A percentile compares a stretch with the other conserved stretches of the same genome.
Conservation (phyloP, 2,113 vertebrate species). For the Pseudonaja textilis region DNA sequence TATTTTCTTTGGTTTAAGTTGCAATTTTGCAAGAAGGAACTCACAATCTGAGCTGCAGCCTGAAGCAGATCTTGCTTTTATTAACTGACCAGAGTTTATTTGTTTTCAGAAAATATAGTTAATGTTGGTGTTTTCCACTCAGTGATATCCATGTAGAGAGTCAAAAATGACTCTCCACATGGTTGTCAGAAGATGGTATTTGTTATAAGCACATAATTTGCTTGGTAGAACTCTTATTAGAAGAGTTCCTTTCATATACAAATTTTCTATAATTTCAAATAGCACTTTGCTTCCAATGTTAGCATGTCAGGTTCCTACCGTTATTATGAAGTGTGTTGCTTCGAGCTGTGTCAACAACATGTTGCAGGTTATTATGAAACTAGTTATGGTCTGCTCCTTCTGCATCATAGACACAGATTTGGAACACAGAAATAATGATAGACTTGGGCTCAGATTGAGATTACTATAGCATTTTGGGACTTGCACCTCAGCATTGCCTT, state of each 20-base stretch:
- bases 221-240: neutral
- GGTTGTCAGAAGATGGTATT: neutral
- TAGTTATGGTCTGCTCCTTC: neutral
- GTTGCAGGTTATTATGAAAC: neutral
- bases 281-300: neutral
- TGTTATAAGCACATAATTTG: neutral
- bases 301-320: neutral
- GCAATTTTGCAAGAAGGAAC: neutral
- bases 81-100: neutral
- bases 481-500: neutral
- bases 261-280: neutral
- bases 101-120: neutral
- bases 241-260: neutral
- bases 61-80: neutral
- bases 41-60: neutral
- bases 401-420: neutral
- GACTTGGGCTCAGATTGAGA: neutral
- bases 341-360: neutral
- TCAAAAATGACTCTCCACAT: neutral
- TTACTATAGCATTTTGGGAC: neutral
- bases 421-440: neutral
- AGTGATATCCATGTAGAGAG: neutral
- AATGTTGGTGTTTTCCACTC: neutral
- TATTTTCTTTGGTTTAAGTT: neutral
- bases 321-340: neutral